These are phyloP conservation scores for Hypotaenidia philippensis DNA, from an alignment of 2,797 vertebrate species.

Conservation along the genomic window DNA sequence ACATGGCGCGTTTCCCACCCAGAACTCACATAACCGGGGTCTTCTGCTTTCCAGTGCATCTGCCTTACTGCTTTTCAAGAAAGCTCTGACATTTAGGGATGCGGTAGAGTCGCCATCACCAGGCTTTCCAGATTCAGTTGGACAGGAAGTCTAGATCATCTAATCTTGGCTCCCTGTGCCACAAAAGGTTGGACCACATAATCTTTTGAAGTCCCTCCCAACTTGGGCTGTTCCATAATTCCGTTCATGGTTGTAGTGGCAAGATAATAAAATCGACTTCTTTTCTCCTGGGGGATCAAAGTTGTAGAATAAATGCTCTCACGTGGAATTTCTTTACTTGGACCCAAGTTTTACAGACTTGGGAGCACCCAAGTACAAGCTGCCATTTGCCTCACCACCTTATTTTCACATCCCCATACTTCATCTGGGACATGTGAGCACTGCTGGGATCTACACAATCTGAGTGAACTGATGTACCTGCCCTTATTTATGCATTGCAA, in stretches of 20 bases:
- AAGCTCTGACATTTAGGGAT: neutral
- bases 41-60: neutral
- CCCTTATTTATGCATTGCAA: neutral
- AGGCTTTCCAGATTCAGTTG: neutral
- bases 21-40: neutral
- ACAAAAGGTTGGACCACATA: neutral
- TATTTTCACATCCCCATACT: neutral
- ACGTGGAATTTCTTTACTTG: neutral
- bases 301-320: neutral
- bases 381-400: neutral
- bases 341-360: neutral
- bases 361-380: neutral
- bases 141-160: neutral
- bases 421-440: neutral
- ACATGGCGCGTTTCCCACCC: neutral
- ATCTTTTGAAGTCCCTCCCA: neutral
- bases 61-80: fast-evolving
- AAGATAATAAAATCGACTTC: neutral
- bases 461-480: neutral
- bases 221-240: neutral
- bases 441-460: neutral
- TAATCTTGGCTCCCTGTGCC: neutral
- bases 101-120: neutral
- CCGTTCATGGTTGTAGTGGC: neutral
- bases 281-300: neutral